These are phyloP conservation scores for Tachina grossa DNA, from an alignment of 2,888 invertebrate genomes.

Conservation along the genomic window DNA sequence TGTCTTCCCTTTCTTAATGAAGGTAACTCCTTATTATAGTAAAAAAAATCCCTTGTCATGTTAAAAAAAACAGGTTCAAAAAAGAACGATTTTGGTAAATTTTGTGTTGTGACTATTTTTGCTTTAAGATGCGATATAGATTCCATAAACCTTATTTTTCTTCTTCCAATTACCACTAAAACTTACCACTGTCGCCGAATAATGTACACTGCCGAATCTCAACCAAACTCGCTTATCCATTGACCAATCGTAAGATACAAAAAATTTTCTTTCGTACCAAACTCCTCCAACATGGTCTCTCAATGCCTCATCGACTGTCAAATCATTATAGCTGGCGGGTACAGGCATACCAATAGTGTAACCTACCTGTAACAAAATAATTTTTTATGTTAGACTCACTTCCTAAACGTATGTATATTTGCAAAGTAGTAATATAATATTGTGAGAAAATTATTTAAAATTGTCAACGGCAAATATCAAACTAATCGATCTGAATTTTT, in stretches of 20 bases:
- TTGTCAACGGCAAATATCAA: too few species aligned
- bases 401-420: background rate
- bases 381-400: background rate
- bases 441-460: too few species aligned
- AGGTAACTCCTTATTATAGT: too few species aligned
- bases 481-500: too few species aligned
- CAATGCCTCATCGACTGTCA: slow-evolving; percentile 89
- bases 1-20: too few species aligned
- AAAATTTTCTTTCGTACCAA: slow-evolving; percentile 96
- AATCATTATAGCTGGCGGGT: slow-evolving; percentile 97
- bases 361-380: slow-evolving; percentile 77
- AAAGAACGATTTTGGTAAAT: too few species aligned
- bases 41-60: too few species aligned
- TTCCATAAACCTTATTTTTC: too few species aligned
- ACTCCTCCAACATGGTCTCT: slow-evolving; percentile 98
- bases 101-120: too few species aligned
- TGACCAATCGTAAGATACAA: slow-evolving; percentile 89
- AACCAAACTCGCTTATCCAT: slow-evolving; percentile 88
- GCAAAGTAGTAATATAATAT: too few species aligned
- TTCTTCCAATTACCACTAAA: background rate
- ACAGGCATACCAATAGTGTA: slow-evolving; percentile 95
- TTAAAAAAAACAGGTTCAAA: too few species aligned
- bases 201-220: slow-evolving; percentile 96
- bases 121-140: too few species aligned
- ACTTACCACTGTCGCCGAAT: slow-evolving; percentile 93